phyloP scores from a whole-genome alignment of 2,888 invertebrate species.

The Hirtodrosophila duncani region DNA sequence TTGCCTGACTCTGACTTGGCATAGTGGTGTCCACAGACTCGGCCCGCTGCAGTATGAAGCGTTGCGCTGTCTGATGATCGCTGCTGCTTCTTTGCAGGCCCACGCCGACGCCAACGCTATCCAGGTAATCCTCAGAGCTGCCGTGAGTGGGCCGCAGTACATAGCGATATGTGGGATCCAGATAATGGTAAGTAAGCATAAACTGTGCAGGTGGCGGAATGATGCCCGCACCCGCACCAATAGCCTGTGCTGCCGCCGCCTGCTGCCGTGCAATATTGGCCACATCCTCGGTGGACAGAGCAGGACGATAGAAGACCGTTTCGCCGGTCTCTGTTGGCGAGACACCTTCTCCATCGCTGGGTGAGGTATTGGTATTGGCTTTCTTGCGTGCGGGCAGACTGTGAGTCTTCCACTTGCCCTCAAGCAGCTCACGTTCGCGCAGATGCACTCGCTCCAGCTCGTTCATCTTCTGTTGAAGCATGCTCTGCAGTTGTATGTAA shows the following conservation, averaged over 20 bases:
- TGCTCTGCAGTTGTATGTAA: constrained; percentile 91
- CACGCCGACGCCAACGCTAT: constrained; percentile 80
- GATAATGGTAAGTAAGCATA: constrained; percentile 83
- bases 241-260: too few species aligned
- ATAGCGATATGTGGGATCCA: constrained; percentile 86
- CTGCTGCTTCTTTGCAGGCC: constrained; percentile 80
- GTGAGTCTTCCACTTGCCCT: constrained; percentile 93
- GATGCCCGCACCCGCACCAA: constrained; percentile 77
- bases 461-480: constrained; percentile 89
- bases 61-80: constrained; percentile 77
- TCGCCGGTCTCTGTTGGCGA: constrained; percentile 78
- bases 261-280: constrained; percentile 74
- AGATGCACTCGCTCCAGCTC: constrained; percentile 90
- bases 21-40: constrained; percentile 77
- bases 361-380: constrained; percentile 81
- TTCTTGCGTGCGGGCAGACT: constrained; percentile 91
- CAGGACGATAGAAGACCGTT: constrained; percentile 84
- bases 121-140: constrained; percentile 84
- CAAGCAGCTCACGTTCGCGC: constrained; percentile 88
- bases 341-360: constrained; percentile 78
- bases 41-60: constrained; percentile 83
- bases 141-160: constrained; percentile 83
- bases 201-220: constrained; percentile 79
- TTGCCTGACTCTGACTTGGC: constrained; percentile 32
- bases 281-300: constrained; percentile 89